Conservation (phyloP, 2,888 invertebrate species). For the Dusona sp. region DNA sequence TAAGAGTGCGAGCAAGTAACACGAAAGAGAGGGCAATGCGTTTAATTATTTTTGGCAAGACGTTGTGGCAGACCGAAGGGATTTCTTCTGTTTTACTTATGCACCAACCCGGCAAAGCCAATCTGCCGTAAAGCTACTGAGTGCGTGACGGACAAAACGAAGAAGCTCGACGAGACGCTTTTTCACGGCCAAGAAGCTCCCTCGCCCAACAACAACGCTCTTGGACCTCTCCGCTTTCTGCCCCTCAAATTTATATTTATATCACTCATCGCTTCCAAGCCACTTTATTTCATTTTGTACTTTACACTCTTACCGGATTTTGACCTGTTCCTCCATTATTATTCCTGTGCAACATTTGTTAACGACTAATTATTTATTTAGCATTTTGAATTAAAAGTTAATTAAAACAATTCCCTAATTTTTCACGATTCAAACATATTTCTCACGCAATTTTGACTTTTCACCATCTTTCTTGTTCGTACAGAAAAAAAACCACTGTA, state of each 20-base stretch:
- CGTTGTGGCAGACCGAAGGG: constrained; percentile 34
- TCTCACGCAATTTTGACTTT: background rate
- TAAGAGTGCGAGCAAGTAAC: constrained; percentile 9
- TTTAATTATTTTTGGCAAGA: constrained; percentile 66
- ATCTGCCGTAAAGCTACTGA: constrained; percentile 45
- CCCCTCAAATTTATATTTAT: constrained; percentile 27
- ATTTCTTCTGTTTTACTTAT: constrained; percentile 23
- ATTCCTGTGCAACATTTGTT: background rate
- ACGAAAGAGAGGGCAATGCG: constrained; percentile 15
- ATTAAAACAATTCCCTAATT: too few relatives aligned
- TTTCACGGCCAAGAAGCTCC: constrained; percentile 65
- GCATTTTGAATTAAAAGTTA: background rate
- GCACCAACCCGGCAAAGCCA: constrained; percentile 17
- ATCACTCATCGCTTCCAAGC: background rate
- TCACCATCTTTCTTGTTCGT: background rate
- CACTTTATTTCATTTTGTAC: background rate
- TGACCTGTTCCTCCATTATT: background rate
- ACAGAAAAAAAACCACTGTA: background rate
- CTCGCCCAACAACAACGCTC: constrained; percentile 40
- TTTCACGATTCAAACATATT: background rate
- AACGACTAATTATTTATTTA: background rate
- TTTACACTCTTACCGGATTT: background rate
- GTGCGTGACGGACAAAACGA: constrained; percentile 24
- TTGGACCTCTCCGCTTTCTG: constrained; percentile 31
- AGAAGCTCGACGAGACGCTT: constrained; percentile 47